These are phyloP conservation scores for Drosophila subpulchrella DNA, from an alignment of 1,140 invertebrate genomes.

Conservation along the genomic window DNA sequence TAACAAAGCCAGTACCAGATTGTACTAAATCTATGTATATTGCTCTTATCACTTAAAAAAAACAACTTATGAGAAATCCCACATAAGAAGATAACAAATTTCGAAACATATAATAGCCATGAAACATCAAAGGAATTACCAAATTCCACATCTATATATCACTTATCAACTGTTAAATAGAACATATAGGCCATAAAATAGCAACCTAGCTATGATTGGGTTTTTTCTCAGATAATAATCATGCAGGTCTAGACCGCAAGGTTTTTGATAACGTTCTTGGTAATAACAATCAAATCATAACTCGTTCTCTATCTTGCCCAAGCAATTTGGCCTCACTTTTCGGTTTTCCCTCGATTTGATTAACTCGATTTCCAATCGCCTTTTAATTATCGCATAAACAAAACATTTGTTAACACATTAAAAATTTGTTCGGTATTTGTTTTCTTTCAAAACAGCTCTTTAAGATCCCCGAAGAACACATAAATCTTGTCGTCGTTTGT, in stretches of 20 bases:
- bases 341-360: neutral
- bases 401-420: slow-evolving; percentile 43
- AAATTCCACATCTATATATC: too few species aligned
- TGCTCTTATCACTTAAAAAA: too few species aligned
- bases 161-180: too few species aligned
- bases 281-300: slow-evolving; percentile 1
- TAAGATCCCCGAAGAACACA: slow-evolving; percentile 8
- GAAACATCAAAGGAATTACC: too few species aligned
- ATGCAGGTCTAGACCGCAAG: slow-evolving; percentile 2
- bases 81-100: too few species aligned
- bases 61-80: too few species aligned
- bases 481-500: slow-evolving; percentile 35
- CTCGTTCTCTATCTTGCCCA: slow-evolving; percentile 4
- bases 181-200: too few species aligned
- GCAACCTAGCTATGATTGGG: neutral
- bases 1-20: too few species aligned
- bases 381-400: slow-evolving; percentile 23
- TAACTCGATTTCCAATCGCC: slow-evolving; percentile 4
- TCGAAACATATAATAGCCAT: too few species aligned
- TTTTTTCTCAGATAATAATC: neutral
- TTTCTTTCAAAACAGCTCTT: slow-evolving; percentile 8
- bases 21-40: too few species aligned
- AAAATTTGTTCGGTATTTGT: slow-evolving; percentile 18
- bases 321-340: neutral
- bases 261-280: slow-evolving; percentile 11